A percentile compares a stretch with the other conserved stretches of the same genome.
Evolutionary conservation across 2,888 invertebrate species (phyloP).

Genomic region (Aporophyla nigra): DNA sequence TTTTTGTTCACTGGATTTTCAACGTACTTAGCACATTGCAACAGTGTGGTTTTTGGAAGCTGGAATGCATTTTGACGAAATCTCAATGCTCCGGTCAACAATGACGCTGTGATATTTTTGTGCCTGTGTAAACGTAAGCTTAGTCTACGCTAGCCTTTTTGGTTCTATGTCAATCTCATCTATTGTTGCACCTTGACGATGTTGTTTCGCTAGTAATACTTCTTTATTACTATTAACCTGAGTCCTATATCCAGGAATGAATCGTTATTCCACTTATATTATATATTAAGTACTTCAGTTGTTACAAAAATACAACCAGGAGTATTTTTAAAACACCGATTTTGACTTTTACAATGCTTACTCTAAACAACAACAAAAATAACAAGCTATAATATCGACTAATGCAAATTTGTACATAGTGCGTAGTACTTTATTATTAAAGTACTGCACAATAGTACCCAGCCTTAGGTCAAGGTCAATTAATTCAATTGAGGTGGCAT

Average conservation of each 20-base stretch:
- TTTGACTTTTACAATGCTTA: not conserved
- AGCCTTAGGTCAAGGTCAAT: slow-evolving; percentile 13
- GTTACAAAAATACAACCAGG: not conserved
- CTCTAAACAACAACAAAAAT: not conserved
- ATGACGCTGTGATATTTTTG: not conserved
- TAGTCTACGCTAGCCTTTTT: slow-evolving; percentile 31
- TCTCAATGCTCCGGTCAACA: not conserved
- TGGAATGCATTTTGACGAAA: no score
- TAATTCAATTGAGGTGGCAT: slow-evolving; percentile 2
- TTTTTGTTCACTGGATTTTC: not conserved
- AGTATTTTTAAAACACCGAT: not conserved
- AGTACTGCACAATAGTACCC: not conserved
- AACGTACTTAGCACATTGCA: not conserved
- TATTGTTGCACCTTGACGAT: slow-evolving; percentile 40
- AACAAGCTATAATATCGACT: not conserved
- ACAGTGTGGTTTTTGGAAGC: not conserved
- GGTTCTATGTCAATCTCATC: slow-evolving; percentile 43
- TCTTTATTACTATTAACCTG: slow-evolving; percentile 18
- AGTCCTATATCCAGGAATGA: not conserved
- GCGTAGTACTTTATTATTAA: not conserved
- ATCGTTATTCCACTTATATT: not conserved
- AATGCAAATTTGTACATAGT: not conserved
- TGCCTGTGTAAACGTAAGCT: not conserved
- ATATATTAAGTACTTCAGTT: not conserved
- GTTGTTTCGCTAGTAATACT: slow-evolving; percentile 30